These are phyloP conservation scores for Hyposoter dolosus DNA, from an alignment of 2,888 invertebrate genomes.

Conservation along the genomic window DNA sequence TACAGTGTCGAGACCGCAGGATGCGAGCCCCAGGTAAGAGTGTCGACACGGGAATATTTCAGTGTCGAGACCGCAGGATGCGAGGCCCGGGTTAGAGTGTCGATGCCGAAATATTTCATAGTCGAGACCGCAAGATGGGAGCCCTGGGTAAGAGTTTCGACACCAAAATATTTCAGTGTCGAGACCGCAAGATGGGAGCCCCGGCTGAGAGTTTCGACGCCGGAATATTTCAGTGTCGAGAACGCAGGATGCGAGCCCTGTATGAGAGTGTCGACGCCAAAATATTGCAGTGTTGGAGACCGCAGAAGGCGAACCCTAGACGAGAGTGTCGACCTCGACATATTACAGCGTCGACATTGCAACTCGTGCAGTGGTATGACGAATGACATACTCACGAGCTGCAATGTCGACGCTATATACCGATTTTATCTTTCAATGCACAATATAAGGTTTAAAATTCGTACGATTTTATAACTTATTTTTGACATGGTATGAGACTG, in stretches of 20 bases:
- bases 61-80: too few species aligned
- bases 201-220: too few species aligned
- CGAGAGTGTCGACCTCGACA: neutral
- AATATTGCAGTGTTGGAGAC: neutral
- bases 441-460: slow-evolving; percentile 4
- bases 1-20: too few species aligned
- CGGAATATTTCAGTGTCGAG: neutral
- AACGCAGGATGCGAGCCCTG: neutral
- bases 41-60: too few species aligned
- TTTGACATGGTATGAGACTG: neutral
- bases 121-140: too few species aligned
- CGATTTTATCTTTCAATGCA: neutral
- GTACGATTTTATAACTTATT: neutral
- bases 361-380: neutral
- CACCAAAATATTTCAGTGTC: neutral
- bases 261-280: neutral
- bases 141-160: neutral
- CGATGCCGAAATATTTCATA: too few species aligned
- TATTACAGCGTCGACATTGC: neutral
- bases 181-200: too few species aligned
- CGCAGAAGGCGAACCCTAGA: neutral
- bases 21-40: too few species aligned
- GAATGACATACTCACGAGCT: too few species aligned
- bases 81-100: too few species aligned
- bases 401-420: too few species aligned